Base-by-base conservation (phyloP, 2,888 invertebrate species). In the Eutolmus rufibarbis region DNA sequence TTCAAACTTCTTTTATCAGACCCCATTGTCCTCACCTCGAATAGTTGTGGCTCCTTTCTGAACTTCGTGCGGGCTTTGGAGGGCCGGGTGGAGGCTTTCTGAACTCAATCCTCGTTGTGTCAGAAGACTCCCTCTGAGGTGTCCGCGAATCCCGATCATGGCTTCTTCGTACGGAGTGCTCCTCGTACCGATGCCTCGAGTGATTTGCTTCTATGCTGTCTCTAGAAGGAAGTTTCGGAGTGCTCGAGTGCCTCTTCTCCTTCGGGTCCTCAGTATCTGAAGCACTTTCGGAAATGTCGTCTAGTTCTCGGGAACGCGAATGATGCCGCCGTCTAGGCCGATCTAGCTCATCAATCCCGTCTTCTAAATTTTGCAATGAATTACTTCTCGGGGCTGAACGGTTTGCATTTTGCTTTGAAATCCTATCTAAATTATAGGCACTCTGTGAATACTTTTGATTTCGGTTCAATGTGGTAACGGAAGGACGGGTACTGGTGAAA, bases 281-380 rank as follows among this genome's bases (percentile, higher is more conserved):
- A 57, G 92, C 92, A 85, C 92, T 93, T 90, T 93, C 93, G 0
- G 92, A 92, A 74, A 93, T 92, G 78, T 92, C 91, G 89, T 94
- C 94, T 34, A 93, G 90, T 78, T 92, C 91, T n/a, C 94, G 92
- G 2, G 92, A 92, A n/a, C 93, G 91, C 1, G 94, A 92, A 19
- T 91, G 92, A 28, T 92, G 92, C 14, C 92, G 91, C 23, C 91
- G 91, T 87, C 91, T 90, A 5, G 86, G 74, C 51, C 87, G 87
- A 88, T 92, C 92, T 3, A 91, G 90, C 89, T 92, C 92, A 88
- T 92, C 92, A 12, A 78, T 14, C 86, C 90, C 90, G 87, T 91
- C 90, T 77, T 91, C 92, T 88, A 92, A 89, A 89, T 92, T 91
- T 88, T 93, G 93, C 90, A 93, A 90, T 19, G 93, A 93, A 87